Base-by-base conservation (phyloP, 2,113 vertebrate genomes). In the Calyptommatus sinebrachiatus region DNA sequence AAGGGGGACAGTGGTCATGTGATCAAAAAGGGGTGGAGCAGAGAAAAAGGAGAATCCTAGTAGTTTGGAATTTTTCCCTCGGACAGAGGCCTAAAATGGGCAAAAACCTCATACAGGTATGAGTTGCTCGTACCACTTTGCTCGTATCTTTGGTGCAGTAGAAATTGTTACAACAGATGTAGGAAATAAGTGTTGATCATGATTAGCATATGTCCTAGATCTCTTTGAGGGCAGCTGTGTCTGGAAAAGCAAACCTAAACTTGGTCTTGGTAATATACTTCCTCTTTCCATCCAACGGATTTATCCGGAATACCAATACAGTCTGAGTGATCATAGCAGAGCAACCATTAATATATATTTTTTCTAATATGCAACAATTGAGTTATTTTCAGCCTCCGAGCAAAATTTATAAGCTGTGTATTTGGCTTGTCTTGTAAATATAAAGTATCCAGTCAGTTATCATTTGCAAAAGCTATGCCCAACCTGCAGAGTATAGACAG, bases 401-500 rank as follows among this genome's bases (percentile, higher is more conserved):
- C 65, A 16, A 76, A 53, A 77, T 74, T 0, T 0, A 53, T 16
- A 46, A 29, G 48, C 18, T 0, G 21, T 0, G 21, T 2, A 0
- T 26, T 28, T 1, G 22, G 66, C 48, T 1, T 14, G 66, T 65
- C 61, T 60, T 29, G 31, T 24, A 21, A 2, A 2, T 2, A 35
- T 77, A 66, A 60, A 20, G 21, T 28, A 68, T 57, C 88, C 69
- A 71, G 70, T 71, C 3, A 2, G 61, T 71, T 66, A 53, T 61
- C 2, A 84, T 84, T 22, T 77, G 73, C 70, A 78, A 78, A 70
- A 86, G 76, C 63, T 79, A 57, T 57, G 53, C 80, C 83, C 29
- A 85, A 76, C 74, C 85, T 77, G 80, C 78, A 14, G 9, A 76
- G 84, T 48, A 1, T 85, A 89, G 46, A 50, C 41, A 79, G 90